These are phyloP conservation scores for Steinernema hermaphroditum DNA, from an alignment of 2,888 invertebrate species.

Conservation along the genomic window DNA sequence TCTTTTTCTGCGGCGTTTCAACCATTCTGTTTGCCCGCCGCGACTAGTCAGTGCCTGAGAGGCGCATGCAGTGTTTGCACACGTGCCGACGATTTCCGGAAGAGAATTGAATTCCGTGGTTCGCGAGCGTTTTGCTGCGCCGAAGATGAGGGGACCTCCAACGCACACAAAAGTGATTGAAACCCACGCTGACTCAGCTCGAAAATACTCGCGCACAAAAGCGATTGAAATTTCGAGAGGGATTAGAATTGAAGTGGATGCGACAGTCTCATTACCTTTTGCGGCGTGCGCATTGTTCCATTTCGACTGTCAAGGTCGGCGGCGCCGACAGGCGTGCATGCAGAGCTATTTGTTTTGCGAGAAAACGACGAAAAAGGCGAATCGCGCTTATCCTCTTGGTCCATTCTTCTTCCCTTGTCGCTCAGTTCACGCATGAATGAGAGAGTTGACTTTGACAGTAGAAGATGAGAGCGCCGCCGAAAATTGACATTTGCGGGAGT, in stretches of 20 bases:
- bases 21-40: background rate
- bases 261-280: conserved; percentile 30
- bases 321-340: background rate
- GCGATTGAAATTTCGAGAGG: conserved; percentile 18
- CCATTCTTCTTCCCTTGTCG: conserved; percentile 4
- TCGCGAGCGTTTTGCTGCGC: background rate
- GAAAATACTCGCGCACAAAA: background rate
- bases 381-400: background rate
- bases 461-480: conserved; percentile 5
- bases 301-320: conserved; percentile 17
- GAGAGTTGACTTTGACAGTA: conserved; percentile 18
- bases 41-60: background rate
- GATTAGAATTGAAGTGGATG: conserved; percentile 23
- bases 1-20: background rate
- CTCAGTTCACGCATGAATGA: conserved; percentile 29
- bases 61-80: conserved; percentile 14
- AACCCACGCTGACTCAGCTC: background rate
- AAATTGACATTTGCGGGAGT: background rate
- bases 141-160: background rate
- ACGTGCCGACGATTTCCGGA: conserved; percentile 26
- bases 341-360: conserved; percentile 29
- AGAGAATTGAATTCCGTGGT: background rate
- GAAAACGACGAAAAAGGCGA: background rate
- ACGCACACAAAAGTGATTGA: background rate
- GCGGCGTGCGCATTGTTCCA: conserved; percentile 21